Evolutionary conservation across 2,113 vertebrate species (phyloP), one percentile per base, ranked within the genome.

Genomic region (Meriones unguiculatus): DNA sequence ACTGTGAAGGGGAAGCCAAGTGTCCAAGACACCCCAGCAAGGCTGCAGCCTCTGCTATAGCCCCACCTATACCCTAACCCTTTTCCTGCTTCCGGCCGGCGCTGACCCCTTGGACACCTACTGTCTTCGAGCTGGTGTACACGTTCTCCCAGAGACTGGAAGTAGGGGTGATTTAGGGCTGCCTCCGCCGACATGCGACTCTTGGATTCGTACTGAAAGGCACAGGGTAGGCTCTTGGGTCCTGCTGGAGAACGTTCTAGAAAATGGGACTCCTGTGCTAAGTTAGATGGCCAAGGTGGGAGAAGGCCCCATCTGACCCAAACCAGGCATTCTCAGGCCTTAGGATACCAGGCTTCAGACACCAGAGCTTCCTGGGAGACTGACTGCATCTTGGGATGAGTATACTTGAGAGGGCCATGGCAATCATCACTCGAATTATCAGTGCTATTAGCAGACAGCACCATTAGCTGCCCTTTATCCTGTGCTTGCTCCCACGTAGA

Each of bases 51-150:
- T 70, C 91, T 91, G 14, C 5, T 52, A 28, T 1, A 15, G 82
- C 73, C 32, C n/a, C 22, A 0, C 38, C 8, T 24, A 41, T 35
- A 41, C 54, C 35, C 0, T n/a, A n/a, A n/a, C 24, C 50, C 64
- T 52, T 15, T 80, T 35, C 78, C 59, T 12, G n/a, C 14, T 38
- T 46, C 85, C 18, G 14, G 76, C 62, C 9, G 25, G 5, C 22
- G 54, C 87, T 65, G 18, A 4, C 15, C 32, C 6, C n/a, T 50
- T 3, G 3, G 57, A 1, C 67, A 98, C 99, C 99, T 98, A 99
- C 99, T 99, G 98, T 99, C 99, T 38, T 99, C 98, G 75, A 99
- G 98, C 89, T 99, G 99, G 78, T 99, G 99, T 59, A 99, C 98
- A 0, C 98, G 98, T 76, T 99, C 99, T 1, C 99, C 99, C 95